A percentile compares a stretch with the other conserved stretches of the same genome.
Conservation (phyloP, 2,113 vertebrate genomes). For the Gavialis gangeticus region DNA sequence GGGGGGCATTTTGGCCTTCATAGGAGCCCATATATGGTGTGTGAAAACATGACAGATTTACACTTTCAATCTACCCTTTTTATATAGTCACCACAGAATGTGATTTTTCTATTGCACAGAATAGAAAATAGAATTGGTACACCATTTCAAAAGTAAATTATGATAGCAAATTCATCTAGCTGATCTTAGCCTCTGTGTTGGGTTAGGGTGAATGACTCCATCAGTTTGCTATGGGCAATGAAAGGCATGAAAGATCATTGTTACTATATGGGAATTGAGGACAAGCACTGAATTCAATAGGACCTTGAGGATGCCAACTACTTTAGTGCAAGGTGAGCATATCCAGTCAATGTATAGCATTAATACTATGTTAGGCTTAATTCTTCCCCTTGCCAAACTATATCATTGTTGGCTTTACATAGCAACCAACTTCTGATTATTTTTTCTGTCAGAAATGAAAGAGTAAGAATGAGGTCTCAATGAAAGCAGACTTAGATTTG, state of each 20-base stretch:
- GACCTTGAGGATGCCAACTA: background rate
- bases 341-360: background rate
- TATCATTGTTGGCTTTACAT: background rate
- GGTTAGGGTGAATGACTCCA: background rate
- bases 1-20: background rate
- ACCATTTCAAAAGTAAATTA: background rate
- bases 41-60: background rate
- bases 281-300: background rate
- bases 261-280: background rate
- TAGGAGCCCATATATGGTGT: background rate
- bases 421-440: background rate
- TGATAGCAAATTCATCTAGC: background rate
- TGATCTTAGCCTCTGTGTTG: background rate
- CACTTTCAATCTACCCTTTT: no score
- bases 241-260: background rate
- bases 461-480: background rate
- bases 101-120: background rate
- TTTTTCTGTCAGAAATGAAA: background rate
- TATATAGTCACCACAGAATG: no score
- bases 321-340: background rate
- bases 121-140: no score
- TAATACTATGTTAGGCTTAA: background rate
- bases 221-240: background rate
- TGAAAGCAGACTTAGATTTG: no score
- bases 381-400: background rate